Evolutionary conservation across 2,113 vertebrate genomes (phyloP).

Genomic region (Empidonax traillii): DNA sequence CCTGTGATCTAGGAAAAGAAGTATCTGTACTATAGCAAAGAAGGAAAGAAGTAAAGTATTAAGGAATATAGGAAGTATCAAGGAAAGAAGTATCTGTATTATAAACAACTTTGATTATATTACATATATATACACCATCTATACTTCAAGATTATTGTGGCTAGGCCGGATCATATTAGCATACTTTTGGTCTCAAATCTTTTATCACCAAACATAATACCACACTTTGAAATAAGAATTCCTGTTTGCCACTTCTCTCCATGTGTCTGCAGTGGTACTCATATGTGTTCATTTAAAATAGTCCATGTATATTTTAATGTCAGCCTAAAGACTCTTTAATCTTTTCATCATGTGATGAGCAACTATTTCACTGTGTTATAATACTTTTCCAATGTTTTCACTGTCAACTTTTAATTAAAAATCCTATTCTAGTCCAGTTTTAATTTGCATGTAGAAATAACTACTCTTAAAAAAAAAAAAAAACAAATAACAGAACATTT

Average conservation of each 20-base stretch:
- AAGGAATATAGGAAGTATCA: no score
- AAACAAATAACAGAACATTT: neutral
- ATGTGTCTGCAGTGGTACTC: neutral
- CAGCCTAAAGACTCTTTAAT: neutral
- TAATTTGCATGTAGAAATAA: neutral
- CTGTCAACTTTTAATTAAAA: neutral
- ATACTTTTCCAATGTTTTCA: neutral
- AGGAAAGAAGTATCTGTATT: neutral
- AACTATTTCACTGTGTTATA: neutral
- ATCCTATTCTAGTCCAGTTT: neutral
- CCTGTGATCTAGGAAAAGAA: neutral
- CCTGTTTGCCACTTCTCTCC: neutral
- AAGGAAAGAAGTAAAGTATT: no score
- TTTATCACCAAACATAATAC: neutral
- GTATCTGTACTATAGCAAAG: neutral
- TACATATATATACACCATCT: neutral
- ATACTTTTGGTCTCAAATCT: neutral
- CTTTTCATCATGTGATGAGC: neutral
- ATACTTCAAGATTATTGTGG: neutral
- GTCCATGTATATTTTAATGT: neutral
- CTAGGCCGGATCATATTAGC: neutral
- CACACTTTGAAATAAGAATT: neutral
- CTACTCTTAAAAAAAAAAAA: neutral
- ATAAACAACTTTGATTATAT: neutral
- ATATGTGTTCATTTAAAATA: neutral